These are phyloP conservation scores for Columba guinea DNA, from an alignment of 2,797 vertebrate genomes.

Conservation along the genomic window DNA sequence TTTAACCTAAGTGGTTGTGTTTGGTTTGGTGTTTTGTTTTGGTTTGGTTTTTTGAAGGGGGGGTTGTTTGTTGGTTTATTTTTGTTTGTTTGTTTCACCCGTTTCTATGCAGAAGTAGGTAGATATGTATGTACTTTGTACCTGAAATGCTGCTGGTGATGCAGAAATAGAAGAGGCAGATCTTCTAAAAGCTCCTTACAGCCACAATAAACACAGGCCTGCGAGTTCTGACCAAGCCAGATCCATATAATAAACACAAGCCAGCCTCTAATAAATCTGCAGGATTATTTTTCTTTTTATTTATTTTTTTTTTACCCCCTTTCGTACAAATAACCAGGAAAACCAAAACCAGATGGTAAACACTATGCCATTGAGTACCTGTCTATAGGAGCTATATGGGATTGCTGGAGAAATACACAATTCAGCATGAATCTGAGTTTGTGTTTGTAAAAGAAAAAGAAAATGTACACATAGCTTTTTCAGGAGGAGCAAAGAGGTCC, in stretches of 20 bases:
- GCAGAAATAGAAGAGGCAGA: not conserved
- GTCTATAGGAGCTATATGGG: not conserved
- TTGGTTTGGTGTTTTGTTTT: not conserved
- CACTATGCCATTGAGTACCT: not conserved
- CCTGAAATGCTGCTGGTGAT: not conserved
- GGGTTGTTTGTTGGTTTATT: not conserved
- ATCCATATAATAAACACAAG: not conserved
- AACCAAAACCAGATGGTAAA: not conserved
- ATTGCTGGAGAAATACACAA: not conserved
- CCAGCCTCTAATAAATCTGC: not conserved
- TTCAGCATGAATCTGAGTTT: not conserved
- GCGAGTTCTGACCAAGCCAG: not conserved
- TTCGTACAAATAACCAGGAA: not conserved
- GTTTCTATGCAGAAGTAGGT: not conserved
- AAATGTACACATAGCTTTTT: not conserved
- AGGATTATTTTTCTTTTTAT: not conserved
- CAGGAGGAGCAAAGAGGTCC: not conserved
- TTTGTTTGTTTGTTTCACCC: not conserved
- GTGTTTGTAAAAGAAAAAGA: not conserved
- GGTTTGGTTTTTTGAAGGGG: rapidly evolving
- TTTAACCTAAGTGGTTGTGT: not conserved
- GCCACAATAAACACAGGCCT: not conserved
- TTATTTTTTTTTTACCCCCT: not conserved
- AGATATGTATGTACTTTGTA: not conserved
- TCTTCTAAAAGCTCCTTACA: not conserved